These are phyloP conservation scores for Dolichopus griseipennis DNA, from an alignment of 2,888 invertebrate genomes.

Conservation along the genomic window DNA sequence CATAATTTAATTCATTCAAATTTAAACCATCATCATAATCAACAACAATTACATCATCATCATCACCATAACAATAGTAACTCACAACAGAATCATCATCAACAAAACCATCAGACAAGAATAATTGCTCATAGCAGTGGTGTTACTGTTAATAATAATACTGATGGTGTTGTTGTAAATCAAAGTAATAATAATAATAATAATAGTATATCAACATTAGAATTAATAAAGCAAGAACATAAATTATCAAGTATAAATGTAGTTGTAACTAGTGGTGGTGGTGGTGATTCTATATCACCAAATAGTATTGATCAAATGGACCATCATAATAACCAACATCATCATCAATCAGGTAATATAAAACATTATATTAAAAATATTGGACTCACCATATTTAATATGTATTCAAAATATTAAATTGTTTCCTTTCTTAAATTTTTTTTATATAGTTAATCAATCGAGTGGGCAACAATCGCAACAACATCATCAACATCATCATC, in stretches of 20 bases:
- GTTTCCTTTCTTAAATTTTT: not conserved
- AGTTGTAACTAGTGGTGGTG: constrained; percentile 16
- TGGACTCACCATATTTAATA: not conserved
- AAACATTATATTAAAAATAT: not conserved
- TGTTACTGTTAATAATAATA: not conserved
- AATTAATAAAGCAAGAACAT: constrained; percentile 25
- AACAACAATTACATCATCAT: constrained; percentile 19
- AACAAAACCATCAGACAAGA: constrained; percentile 14
- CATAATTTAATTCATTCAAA: constrained; percentile 17
- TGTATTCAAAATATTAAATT: not conserved
- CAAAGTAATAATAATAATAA: constrained; percentile 12
- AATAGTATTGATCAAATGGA: constrained; percentile 21
- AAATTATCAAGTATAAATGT: constrained; percentile 19
- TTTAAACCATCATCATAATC: constrained; percentile 16
- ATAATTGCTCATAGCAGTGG: constrained; percentile 5
- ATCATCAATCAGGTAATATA: constrained; percentile 7
- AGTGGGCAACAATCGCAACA: not conserved
- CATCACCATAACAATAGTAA: constrained; percentile 17
- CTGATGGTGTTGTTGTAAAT: constrained; percentile 15
- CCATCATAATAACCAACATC: constrained; percentile 14
- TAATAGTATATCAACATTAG: constrained; percentile 18
- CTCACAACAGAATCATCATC: constrained; percentile 17
- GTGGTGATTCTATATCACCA: constrained; percentile 17
- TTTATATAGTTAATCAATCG: not conserved
- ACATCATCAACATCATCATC: constrained; percentile 17